Evolutionary conservation across 2,888 invertebrate genomes (phyloP), one percentile per base, ranked within the genome.

Genomic region (Pandemis corylana): DNA sequence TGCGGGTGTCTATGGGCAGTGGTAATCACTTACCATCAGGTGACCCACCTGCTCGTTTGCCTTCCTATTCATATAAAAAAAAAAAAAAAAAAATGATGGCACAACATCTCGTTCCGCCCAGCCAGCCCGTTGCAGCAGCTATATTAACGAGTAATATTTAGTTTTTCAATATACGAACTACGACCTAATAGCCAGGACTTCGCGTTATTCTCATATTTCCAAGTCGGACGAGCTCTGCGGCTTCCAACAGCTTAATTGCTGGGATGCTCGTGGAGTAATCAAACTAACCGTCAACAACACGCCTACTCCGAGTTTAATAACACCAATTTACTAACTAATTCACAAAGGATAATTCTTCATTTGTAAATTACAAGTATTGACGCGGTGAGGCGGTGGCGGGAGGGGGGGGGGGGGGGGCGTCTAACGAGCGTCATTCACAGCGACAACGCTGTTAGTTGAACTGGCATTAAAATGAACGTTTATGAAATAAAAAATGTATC

Each of bases 401-500:
- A 2, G 10, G 20, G 15, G 41, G 7, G 7, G 46, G 7, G 7
- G 46, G 46, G 20, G 13, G 5, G 64, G 20, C 5, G 46, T 2
- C 13, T 66, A 51, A 66, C 66, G 66, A 66, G 36, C n/a, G n/a
- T 5, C 51, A 51, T 66, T 66, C 49, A 66, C 28, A 1, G 44
- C 28, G 28, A 36, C 28, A 36, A n/a, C 44, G 51, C 36, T 28
- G n/a, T 42, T 41, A 42, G 49, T 20, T 66, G 13, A 13, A 56
- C 42, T 44, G 59, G 44, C 6, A 28, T 41, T 46, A 46, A 61
- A 61, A 46, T n/a, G 46, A 44, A 44, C 44, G 28, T 61, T 68
- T 68, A 46, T 68, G 20, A 28, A 28, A 68, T 68, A 56, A 68
- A 61, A 68, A 41, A 61, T 61, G 13, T 28, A 61, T 59, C 1